Base-by-base conservation (phyloP, 2,113 vertebrate species). In the Microtus ochrogaster region DNA sequence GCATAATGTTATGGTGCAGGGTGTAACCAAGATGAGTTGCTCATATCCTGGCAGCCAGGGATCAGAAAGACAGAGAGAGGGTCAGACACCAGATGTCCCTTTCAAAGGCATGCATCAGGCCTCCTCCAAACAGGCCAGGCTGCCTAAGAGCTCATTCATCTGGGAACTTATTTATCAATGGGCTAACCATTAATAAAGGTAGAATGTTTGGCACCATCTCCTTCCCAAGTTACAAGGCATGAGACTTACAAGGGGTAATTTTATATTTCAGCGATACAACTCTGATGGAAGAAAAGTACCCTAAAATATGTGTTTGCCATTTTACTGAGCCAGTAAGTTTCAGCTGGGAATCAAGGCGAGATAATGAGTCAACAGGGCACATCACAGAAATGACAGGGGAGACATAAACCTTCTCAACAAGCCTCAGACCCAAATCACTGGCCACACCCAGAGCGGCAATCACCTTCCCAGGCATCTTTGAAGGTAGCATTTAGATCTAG, bases 391-490 rank as follows among this genome's bases (percentile, higher is more conserved):
- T 33, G 76, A 87, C 44, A 44, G 24, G 41, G 5, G 73, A 94
- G 73, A 79, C 87, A 94, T 90, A 77, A 85, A 92, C 79, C 52
- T 66, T 96, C 55, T 58, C 81, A 49, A 70, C 36, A 39, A 93
- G 77, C 44, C 81, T 87, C 21, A 13, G 30, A 44, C 49, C 84
- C 68, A n/a, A 58, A 30, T 55, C 81, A 63, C 41, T 70, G 83
- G 63, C 16, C 70, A 47, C 87, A 81, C 61, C 87, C 47, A 36
- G 58, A 49, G 5, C 81, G 94, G 95, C 90, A 85, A 72, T 98
- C 73, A n/a, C 68, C 0, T 81, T 90, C 58, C 12, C 63, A 66
- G 93, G 92, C 76, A 49, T 66, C 70, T 94, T 96, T 84, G 84
- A 49, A 63, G 95, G 95, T 41, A 92, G 17, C 70, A 76, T 81